Percentiles rank a stretch among this genome's conserved stretches.
These are phyloP conservation scores for Aleiodes testaceus DNA, from an alignment of 2,888 invertebrate species.

Conservation along the genomic window DNA sequence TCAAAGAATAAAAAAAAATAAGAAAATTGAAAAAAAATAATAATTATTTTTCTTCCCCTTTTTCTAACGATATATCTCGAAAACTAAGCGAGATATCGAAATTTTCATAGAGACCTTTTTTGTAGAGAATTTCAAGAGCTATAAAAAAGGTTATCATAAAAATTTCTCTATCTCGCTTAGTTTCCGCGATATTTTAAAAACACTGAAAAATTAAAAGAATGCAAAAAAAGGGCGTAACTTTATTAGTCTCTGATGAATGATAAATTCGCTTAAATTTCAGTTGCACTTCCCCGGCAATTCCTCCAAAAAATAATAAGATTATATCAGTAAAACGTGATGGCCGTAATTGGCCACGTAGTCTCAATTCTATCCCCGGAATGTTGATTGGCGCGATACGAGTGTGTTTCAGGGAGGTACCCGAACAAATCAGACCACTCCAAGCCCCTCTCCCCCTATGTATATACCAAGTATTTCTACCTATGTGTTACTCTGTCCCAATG, in stretches of 20 bases:
- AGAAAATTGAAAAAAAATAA: too few species aligned
- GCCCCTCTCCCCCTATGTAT: too few species aligned
- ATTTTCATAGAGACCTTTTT: too few species aligned
- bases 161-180: too few species aligned
- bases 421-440: constrained; percentile 45
- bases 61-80: too few species aligned
- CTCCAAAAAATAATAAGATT: constrained; percentile 50
- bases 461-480: too few species aligned
- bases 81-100: too few species aligned
- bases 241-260: neutral
- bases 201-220: neutral
- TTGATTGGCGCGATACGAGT: constrained; percentile 64
- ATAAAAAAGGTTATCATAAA: too few species aligned
- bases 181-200: neutral
- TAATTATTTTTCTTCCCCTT: too few species aligned
- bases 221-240: neutral
- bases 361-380: constrained; percentile 61
- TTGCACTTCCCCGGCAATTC: neutral
- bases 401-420: constrained; percentile 26
- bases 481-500: constrained; percentile 31
- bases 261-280: neutral
- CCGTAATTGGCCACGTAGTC: constrained; percentile 63
- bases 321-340: constrained; percentile 57
- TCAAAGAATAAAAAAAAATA: too few species aligned
- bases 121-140: too few species aligned